phyloP scores from a whole-genome alignment of 2,113 vertebrate genomes.

The Barbus barbus region DNA sequence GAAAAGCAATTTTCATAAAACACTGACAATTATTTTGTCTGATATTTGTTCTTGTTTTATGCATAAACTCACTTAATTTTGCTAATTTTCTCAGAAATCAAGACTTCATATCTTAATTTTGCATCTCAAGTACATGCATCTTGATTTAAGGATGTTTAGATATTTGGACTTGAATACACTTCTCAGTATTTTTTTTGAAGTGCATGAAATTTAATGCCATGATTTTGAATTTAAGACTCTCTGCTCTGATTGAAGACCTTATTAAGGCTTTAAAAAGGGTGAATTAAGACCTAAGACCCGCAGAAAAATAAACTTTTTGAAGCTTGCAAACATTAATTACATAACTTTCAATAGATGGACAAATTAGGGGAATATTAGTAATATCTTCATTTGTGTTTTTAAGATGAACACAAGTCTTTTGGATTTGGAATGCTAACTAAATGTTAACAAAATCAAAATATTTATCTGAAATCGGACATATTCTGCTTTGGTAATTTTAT shows the following conservation, averaged over 20 bases:
- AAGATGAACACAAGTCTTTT: background rate
- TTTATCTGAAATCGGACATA: background rate
- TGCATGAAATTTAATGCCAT: too few species aligned
- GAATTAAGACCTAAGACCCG: too few species aligned
- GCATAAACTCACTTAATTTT: background rate
- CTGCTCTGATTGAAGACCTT: too few species aligned
- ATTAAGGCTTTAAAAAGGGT: too few species aligned
- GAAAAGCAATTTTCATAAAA: too few species aligned
- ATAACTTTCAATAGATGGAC: background rate
- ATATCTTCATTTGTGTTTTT: background rate
- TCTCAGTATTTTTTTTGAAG: too few species aligned
- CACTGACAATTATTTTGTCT: background rate
- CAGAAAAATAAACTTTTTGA: background rate
- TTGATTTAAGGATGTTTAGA: background rate
- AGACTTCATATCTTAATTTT: background rate
- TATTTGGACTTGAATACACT: too few species aligned
- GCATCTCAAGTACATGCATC: too few species aligned
- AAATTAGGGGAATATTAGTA: background rate
- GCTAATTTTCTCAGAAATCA: background rate
- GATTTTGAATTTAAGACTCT: too few species aligned
- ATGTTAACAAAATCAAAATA: too few species aligned
- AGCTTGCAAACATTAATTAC: background rate
- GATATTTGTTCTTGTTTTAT: background rate
- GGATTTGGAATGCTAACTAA: background rate
- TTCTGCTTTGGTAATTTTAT: background rate